Conservation (phyloP, 2,797 vertebrate genomes). For the Spondyliosoma cantharus region DNA sequence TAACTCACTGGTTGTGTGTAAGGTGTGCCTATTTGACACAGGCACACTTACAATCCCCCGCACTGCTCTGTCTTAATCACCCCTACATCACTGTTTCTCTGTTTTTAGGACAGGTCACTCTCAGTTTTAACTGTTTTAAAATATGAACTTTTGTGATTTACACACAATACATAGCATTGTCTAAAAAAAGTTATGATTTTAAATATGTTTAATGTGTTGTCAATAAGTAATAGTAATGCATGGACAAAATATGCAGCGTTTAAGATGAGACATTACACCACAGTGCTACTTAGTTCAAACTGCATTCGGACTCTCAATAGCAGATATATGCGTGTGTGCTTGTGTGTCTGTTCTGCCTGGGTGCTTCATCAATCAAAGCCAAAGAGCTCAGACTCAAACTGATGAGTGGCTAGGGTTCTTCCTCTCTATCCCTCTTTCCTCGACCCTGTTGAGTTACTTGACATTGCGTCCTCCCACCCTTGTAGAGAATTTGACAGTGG, state of each 20-base stretch:
- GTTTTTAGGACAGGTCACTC: conserved; percentile 27
- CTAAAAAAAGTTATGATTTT: background rate
- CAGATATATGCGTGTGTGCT: conserved; percentile 13
- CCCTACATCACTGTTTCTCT: conserved; percentile 43
- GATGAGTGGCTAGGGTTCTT: conserved; percentile 72
- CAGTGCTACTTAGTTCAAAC: conserved; percentile 41
- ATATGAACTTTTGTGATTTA: conserved; percentile 24
- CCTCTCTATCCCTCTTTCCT: conserved; percentile 66
- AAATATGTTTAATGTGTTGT: conserved; percentile 31
- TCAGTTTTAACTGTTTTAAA: conserved; percentile 41
- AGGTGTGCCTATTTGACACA: conserved; percentile 53
- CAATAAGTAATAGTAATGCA: conserved; percentile 32
- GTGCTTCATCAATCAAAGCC: conserved; percentile 65
- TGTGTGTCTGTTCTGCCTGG: conserved; percentile 47
- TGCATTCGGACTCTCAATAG: conserved; percentile 31
- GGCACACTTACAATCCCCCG: conserved; percentile 59
- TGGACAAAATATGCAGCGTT: conserved; percentile 38
- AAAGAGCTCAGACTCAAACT: conserved; percentile 69
- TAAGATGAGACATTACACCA: conserved; percentile 24
- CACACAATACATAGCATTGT: conserved; percentile 16
- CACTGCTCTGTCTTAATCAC: conserved; percentile 48
- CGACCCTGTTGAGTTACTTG: conserved; percentile 67
- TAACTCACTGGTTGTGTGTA: conserved; percentile 65
- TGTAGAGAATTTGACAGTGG: conserved; percentile 57
- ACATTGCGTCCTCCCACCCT: conserved; percentile 71